phyloP scores from a whole-genome alignment of 2,113 vertebrate genomes.

The Cacatua alba region DNA sequence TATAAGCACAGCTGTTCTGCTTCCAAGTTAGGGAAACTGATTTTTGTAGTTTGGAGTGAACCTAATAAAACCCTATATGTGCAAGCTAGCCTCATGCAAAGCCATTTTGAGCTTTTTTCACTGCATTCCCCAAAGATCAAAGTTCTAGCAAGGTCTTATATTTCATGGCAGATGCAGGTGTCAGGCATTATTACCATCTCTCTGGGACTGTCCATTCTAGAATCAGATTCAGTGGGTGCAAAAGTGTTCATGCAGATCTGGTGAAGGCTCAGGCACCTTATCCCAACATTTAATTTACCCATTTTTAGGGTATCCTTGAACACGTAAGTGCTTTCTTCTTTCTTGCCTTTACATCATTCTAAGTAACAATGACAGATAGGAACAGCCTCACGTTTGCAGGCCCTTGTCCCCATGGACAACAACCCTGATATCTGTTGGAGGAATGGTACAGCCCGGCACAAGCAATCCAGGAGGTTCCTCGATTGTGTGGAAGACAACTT shows the following conservation, averaged over 20 bases:
- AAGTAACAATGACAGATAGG: neutral
- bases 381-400: too few species aligned
- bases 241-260: neutral
- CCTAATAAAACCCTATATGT: neutral
- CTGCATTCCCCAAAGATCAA: neutral
- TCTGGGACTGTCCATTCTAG: neutral
- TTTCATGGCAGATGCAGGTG: neutral
- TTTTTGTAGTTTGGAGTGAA: neutral
- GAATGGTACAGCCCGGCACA: too few species aligned
- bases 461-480: too few species aligned
- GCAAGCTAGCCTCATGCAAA: neutral
- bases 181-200: neutral
- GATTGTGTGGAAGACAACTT: too few species aligned
- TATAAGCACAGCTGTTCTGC: neutral
- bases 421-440: too few species aligned
- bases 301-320: neutral
- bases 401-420: too few species aligned
- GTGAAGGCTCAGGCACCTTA: neutral
- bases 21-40: neutral
- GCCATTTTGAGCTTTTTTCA: neutral
- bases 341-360: neutral
- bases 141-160: neutral
- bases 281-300: neutral
- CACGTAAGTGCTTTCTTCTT: neutral
- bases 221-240: neutral